These are phyloP conservation scores for Stegana nigrithorax DNA, from an alignment of 2,888 invertebrate genomes.

Conservation along the genomic window DNA sequence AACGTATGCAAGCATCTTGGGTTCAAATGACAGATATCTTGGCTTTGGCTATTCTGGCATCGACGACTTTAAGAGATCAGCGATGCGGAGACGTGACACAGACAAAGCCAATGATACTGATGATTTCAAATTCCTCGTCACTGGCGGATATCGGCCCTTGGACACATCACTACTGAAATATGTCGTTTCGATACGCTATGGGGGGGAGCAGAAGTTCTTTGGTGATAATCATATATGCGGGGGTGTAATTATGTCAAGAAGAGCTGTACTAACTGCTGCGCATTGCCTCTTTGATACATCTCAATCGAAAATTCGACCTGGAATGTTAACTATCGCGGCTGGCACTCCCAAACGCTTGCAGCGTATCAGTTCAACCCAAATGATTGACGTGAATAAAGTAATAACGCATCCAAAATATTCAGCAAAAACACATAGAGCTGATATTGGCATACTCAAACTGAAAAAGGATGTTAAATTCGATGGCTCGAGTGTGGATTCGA, in stretches of 20 bases:
- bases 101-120: conserved; percentile 10
- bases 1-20: too few species aligned
- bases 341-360: conserved; percentile 41
- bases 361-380: conserved; percentile 23
- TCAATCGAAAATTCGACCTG: not conserved
- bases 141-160: conserved; percentile 46
- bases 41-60: too few species aligned
- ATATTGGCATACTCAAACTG: conserved; percentile 35
- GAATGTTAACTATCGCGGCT: conserved; percentile 15
- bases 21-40: too few species aligned
- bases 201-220: conserved; percentile 29
- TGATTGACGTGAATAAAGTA: not conserved
- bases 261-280: conserved; percentile 44
- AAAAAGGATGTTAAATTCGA: not conserved
- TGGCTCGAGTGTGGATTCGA: not conserved
- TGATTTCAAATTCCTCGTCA: conserved; percentile 39
- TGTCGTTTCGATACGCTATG: conserved; percentile 33
- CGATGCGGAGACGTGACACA: too few species aligned
- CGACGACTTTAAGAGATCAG: too few species aligned
- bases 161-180: conserved; percentile 33
- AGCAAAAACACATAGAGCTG: not conserved
- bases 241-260: conserved; percentile 37
- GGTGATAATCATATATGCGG: conserved; percentile 48
- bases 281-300: conserved; percentile 41
- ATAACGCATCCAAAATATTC: conserved; percentile 34